Conservation (phyloP, 2,113 vertebrate species). For the Perca fluviatilis region DNA sequence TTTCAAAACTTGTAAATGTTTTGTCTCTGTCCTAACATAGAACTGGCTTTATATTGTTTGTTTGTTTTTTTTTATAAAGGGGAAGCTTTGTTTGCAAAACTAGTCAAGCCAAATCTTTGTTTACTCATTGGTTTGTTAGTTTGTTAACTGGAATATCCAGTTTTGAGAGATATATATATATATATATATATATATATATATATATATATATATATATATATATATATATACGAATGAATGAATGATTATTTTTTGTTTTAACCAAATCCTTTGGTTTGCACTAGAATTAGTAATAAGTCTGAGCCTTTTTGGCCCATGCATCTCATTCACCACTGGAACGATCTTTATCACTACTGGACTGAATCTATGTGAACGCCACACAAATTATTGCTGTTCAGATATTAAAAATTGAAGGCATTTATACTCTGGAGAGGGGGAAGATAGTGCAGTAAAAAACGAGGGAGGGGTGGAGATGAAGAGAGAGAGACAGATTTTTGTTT, state of each 20-base stretch:
- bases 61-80: slow-evolving; percentile 25
- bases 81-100: slow-evolving; percentile 57
- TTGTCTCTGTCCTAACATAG: slow-evolving; percentile 53
- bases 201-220: too few relatives aligned
- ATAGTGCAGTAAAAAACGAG: slow-evolving; percentile 41
- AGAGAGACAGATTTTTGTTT: slow-evolving; percentile 64
- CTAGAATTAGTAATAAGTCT: slow-evolving; percentile 64
- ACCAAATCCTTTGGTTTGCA: slow-evolving; percentile 76
- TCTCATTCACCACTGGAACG: slow-evolving; percentile 68
- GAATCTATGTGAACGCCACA: slow-evolving; percentile 52
- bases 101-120: slow-evolving; percentile 73
- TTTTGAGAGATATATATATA: slow-evolving; percentile 8
- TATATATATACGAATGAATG: not conserved
- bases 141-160: slow-evolving; percentile 71
- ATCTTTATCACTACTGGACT: slow-evolving; percentile 66
- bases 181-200: too few relatives aligned
- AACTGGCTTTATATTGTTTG: slow-evolving; percentile 22
- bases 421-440: slow-evolving; percentile 62
- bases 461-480: slow-evolving; percentile 35
- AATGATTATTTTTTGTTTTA: slow-evolving; percentile 16
- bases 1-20: slow-evolving; percentile 45
- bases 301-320: slow-evolving; percentile 40
- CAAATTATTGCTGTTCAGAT: slow-evolving; percentile 68
- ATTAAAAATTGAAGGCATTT: slow-evolving; percentile 75
- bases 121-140: slow-evolving; percentile 68